phyloP scores from a whole-genome alignment of 2,797 vertebrate species.

The Buphagus erythrorhynchus region DNA sequence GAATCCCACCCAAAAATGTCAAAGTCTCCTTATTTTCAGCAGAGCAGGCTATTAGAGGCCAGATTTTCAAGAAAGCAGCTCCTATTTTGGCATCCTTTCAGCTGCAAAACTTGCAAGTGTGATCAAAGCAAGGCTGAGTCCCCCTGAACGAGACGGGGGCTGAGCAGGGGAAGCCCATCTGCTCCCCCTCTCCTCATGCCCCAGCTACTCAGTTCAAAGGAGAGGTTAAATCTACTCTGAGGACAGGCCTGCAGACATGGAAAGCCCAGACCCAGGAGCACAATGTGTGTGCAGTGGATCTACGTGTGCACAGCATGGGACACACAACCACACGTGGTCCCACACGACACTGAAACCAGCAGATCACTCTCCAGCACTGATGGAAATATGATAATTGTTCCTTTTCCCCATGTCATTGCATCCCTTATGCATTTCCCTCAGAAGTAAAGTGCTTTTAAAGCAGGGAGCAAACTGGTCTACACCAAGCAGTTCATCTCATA shows the following conservation, averaged over 20 bases:
- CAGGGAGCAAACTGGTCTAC: not conserved
- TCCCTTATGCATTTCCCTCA: not conserved
- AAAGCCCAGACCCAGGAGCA: not conserved
- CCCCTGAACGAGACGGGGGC: rapidly evolving
- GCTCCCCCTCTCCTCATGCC: not conserved
- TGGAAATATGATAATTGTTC: not conserved
- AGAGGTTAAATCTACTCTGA: not conserved
- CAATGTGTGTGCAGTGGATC: not conserved
- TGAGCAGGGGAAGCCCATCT: not conserved
- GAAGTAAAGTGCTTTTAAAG: not conserved
- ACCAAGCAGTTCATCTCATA: not conserved
- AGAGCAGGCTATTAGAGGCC: not conserved
- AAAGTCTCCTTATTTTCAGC: not conserved
- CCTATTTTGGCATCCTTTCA: not conserved
- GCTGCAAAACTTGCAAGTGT: not conserved
- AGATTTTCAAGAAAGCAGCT: not conserved
- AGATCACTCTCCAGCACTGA: not conserved
- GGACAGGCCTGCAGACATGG: not conserved
- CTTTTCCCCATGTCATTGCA: not conserved
- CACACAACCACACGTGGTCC: rapidly evolving
- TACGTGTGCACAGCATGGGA: rapidly evolving
- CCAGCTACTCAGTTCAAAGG: not conserved
- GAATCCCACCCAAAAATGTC: not conserved
- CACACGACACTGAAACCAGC: not conserved
- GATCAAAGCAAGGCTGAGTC: not conserved